A percentile compares a stretch with the other conserved stretches of the same genome.
Evolutionary conservation across 2,113 vertebrate genomes (phyloP).

Genomic region (Mus pahari): DNA sequence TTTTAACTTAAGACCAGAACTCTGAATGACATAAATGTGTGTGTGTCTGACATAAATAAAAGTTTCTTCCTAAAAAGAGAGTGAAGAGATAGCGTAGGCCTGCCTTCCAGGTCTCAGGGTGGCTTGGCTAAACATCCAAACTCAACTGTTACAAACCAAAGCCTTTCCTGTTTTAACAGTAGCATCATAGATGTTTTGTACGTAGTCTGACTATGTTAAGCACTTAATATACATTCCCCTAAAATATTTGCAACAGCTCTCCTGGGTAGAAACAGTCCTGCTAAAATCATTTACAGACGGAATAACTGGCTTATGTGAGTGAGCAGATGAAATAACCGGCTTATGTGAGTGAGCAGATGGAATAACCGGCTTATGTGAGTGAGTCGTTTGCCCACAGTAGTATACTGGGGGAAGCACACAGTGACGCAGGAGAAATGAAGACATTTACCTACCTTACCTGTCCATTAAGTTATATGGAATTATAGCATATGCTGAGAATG

Average conservation of each 20-base stretch:
- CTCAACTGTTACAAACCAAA: background rate
- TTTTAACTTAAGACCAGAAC: background rate
- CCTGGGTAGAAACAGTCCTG: background rate
- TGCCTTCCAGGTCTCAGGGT: background rate
- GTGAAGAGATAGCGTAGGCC: background rate
- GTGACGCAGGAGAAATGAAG: background rate
- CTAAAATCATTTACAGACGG: constrained; percentile 35
- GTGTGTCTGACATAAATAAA: background rate
- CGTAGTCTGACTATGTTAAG: background rate
- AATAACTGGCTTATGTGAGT: background rate
- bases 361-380: background rate
- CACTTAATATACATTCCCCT: background rate
- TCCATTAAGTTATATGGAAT: constrained; percentile 16
- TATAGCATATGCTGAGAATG: background rate
- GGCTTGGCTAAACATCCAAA: background rate
- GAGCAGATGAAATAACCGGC: background rate
- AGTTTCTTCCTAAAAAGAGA: background rate
- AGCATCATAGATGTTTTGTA: background rate
- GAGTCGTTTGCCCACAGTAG: background rate
- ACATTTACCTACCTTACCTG: background rate
- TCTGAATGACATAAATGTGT: background rate
- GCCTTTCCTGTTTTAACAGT: background rate
- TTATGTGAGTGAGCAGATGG: background rate
- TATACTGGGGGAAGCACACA: background rate
- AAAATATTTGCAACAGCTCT: constrained; percentile 4